Evolutionary conservation across 2,797 vertebrate genomes (phyloP), one percentile per base, ranked within the genome.

Genomic region (Thamnophis elegans): DNA sequence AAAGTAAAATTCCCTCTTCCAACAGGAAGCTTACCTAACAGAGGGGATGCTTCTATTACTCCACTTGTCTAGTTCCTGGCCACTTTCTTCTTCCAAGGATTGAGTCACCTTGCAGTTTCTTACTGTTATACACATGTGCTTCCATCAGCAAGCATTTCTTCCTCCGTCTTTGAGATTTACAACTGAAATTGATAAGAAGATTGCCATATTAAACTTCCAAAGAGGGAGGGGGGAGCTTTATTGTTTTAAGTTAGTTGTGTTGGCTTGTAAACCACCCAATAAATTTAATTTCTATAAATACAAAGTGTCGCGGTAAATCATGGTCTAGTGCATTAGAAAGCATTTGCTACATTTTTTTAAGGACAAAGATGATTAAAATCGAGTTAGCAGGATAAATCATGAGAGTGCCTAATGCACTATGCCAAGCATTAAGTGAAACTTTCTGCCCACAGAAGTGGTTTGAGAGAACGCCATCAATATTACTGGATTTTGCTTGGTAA

Each of bases 231-330:
- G 4, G 14, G 58, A 60, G 54, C 65, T 90, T 91, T 88, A 90
- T 90, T 85, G 11, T 91, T 93, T 88, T 91, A 94, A 95, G 87
- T 26, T 53, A 51, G 68, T 86, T 93, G 28, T 13, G 36, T 36
- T 92, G 58, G 62, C 91, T 95, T 94, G 90, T 94, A 93, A 96
- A 82, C n/a, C 91, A 92, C 89, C 90, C 89, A 91, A 86, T 94
- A 95, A 93, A 91, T 95, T 94, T 92, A 94, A 95, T 93, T 90
- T 87, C 36, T 94, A 95, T 91, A 96, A 96, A 95, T 92, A 92
- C 28, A 93, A 91, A 91, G 53, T 90, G 89, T 93, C 90, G 89
- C 42, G 90, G 90, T 89, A 94, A 95, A 92, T 95, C 94, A 95
- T 5, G 92, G 91, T 93, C 88, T 91, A 91, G 89, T 91, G 62